Base-by-base conservation (phyloP, 2,888 invertebrate species). In the Coelinius sp. region DNA sequence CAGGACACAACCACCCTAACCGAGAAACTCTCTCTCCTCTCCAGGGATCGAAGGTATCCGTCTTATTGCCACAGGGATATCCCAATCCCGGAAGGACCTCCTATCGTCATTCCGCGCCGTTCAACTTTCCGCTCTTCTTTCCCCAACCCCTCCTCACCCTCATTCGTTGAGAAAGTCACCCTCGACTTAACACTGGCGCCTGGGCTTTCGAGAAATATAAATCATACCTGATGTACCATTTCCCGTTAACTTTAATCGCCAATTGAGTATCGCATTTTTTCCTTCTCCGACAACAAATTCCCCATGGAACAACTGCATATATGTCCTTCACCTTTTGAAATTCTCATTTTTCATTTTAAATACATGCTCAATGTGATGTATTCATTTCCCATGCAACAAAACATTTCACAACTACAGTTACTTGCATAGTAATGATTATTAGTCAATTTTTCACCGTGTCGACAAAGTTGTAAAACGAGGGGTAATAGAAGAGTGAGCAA, bases 21-120 rank as follows among this genome's bases (percentile, higher is more conserved):
- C 67, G 31, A 46, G 41, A 59, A 27, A 56, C n/a, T 14, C 6
- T 6, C 6, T 53, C 46, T 46, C 53, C 22, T 53, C 53, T 53
- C 56, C 7, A 12, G n/a, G 27, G 27, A 56, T 56, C 27, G 14
- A 56, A 56, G 25, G 56, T 68, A 71, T 77, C 67, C 62, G 63
- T 76, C 75, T 79, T 80, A 77, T 75, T 69, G 76, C 76, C 75
- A 56, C 69, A 56, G 73, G 66, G 49, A 22, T 22, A 71, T 75
- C 62, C 70, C 70, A 68, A 75, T 74, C 63, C 68, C 74, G 69
- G 75, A 76, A 71, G 71, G 35, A 56, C 71, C 46, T 64, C 46
- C 64, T 64, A 64, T 64, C 64, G 46, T 46, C 64, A 46, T 64
- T 64, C 64, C 64, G 46, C 64, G 24, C 64, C 27, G 64, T 64